A percentile compares a stretch with the other conserved stretches of the same genome.
phyloP scores from a whole-genome alignment of 2,113 vertebrate genomes.

The Galemys pyrenaicus region DNA sequence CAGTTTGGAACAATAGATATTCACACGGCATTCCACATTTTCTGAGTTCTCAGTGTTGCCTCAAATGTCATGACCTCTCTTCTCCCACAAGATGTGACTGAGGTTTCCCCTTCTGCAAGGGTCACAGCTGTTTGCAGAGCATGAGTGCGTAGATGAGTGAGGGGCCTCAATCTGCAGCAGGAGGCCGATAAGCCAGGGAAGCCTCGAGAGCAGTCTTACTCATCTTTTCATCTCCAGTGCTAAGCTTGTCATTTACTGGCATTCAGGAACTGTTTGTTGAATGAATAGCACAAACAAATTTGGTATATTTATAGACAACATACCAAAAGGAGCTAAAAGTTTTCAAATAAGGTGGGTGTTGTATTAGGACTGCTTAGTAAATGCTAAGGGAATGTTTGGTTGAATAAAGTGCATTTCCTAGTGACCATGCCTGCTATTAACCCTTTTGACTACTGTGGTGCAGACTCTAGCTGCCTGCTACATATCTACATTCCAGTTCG shows the following conservation, averaged over 20 bases:
- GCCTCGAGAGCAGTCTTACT: background rate
- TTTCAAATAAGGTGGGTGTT: background rate
- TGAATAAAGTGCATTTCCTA: slow-evolving; percentile 1
- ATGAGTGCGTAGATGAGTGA: background rate
- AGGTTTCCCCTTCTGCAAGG: background rate
- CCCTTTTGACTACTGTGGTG: background rate
- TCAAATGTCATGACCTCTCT: slow-evolving; percentile 58
- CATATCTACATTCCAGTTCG: background rate
- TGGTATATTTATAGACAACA: background rate
- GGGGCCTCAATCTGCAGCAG: background rate
- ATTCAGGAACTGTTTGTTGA: slow-evolving; percentile 46
- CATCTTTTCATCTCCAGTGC: background rate
- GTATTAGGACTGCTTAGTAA: background rate
- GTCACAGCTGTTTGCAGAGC: background rate
- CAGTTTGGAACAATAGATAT: slow-evolving; percentile 70
- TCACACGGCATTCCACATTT: slow-evolving; percentile 56
- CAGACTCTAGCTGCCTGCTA: background rate
- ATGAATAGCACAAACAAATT: slow-evolving; percentile 3
- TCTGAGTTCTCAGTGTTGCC: slow-evolving; percentile 48
- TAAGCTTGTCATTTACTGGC: background rate
- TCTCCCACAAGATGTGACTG: background rate
- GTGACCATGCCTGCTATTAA: background rate
- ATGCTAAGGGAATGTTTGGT: slow-evolving; percentile 3
- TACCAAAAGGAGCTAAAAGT: slow-evolving; percentile 12
- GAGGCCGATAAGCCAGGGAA: background rate